Base-by-base conservation (phyloP, 2,888 invertebrate species). In the Rhagophthalmus giganteus region DNA sequence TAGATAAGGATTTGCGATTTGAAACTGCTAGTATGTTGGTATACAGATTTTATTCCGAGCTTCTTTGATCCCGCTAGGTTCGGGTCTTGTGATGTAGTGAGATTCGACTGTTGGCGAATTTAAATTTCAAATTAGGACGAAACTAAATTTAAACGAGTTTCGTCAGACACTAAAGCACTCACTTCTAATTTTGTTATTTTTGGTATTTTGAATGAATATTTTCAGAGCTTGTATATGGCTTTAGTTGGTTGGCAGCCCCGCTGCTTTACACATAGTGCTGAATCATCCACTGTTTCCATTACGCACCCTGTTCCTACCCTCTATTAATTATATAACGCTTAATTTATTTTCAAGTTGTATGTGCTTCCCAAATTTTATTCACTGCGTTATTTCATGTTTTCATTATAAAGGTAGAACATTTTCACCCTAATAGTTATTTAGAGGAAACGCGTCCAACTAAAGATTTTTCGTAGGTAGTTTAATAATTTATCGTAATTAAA, bases 281-380 rank as follows among this genome's bases (percentile, higher is more conserved):
- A 51, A 51, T 51, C 51, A 51, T 51, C 51, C 38, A 40, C 32
- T 34, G 45, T 46, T 51, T 51, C 51, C 51, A 51, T 51, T 51
- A 51, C 45, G 51, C 45, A 40, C 51, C 45, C 45, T 40, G 34
- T 45, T 51, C 40, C 51, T 46, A 46, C 51, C 45, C 51, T 42
- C 51, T 46, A 51, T 51, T 51, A 51, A 51, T 51, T 51, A 51
- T 45, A 51, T 51, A 51, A 51, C 51, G 51, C 51, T 51, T 51
- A 51, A 51, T 51, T 51, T 51, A 51, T 51, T 51, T 51, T 34
- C 51, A 45, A 51, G 51, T 51, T 51, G 45, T 51, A 34, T 51
- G 45, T 51, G 34, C 51, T 34, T 30, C 42, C 39, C 39, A 41
- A 45, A 51, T 40, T 50, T 50, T 40, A 45, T 44, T 45, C 39